A percentile compares a stretch with the other conserved stretches of the same genome.
phyloP scores from a whole-genome alignment of 1,140 invertebrate species.

The Philopotamus ludificatus region DNA sequence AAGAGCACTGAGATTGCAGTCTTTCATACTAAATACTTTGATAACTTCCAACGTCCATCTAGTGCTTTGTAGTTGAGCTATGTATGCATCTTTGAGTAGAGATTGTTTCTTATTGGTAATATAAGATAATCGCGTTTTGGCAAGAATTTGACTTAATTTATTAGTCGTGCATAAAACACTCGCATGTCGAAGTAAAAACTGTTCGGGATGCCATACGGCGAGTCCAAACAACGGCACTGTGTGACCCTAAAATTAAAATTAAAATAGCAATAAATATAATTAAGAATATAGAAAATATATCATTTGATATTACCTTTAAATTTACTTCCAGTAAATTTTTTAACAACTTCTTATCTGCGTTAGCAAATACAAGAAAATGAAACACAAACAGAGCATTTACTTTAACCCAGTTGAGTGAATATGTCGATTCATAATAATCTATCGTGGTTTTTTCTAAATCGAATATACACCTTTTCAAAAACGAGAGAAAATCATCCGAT shows the following conservation, averaged over 20 bases:
- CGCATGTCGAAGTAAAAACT: slow-evolving; percentile 68
- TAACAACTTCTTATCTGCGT: slow-evolving; percentile 75
- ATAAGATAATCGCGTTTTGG: slow-evolving; percentile 58
- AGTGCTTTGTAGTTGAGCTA: slow-evolving; percentile 45
- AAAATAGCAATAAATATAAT: background rate
- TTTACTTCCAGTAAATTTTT: slow-evolving; percentile 71
- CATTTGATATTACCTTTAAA: slow-evolving; percentile 61
- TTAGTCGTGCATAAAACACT: slow-evolving; percentile 59
- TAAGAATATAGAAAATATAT: slow-evolving; percentile 22
- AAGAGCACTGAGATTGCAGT: slow-evolving; percentile 57
- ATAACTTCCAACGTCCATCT: slow-evolving; percentile 66
- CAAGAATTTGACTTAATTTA: slow-evolving; percentile 59
- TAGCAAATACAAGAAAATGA: slow-evolving; percentile 72
- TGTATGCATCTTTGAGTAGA: slow-evolving; percentile 59
- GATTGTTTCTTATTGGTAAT: slow-evolving; percentile 59
- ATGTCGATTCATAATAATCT: slow-evolving; percentile 57
- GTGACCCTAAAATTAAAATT: slow-evolving; percentile 57
- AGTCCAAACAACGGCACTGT: slow-evolving; percentile 74
- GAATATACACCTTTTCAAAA: slow-evolving; percentile 64
- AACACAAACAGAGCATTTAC: slow-evolving; percentile 72
- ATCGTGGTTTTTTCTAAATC: slow-evolving; percentile 63
- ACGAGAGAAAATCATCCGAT: slow-evolving; percentile 70
- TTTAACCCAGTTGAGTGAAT: slow-evolving; percentile 67
- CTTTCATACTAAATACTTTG: slow-evolving; percentile 53
- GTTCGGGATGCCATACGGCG: slow-evolving; percentile 77